Percentiles rank a stretch among this genome's conserved stretches.
Evolutionary conservation across 2,113 vertebrate species (phyloP).

Genomic region (Psittacula cyanocephala): DNA sequence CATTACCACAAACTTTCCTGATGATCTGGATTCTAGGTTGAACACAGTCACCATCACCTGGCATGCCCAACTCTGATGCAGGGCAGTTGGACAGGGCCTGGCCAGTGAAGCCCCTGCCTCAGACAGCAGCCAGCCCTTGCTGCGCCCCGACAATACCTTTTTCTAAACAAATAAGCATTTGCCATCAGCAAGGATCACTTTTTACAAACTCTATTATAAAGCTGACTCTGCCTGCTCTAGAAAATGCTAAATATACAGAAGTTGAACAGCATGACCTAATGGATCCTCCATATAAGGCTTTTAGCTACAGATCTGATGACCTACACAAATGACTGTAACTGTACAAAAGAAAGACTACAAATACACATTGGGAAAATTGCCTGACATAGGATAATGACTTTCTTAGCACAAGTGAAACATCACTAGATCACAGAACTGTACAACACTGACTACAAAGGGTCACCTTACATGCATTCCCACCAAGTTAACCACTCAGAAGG

Average conservation of each 20-base stretch:
- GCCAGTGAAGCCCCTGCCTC: background rate
- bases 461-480: background rate
- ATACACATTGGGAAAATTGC: background rate
- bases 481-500: background rate
- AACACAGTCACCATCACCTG: background rate
- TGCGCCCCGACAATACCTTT: background rate
- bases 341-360: background rate
- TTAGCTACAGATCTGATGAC: background rate
- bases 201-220: background rate
- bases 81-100: background rate
- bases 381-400: background rate
- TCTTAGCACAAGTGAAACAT: background rate
- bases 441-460: background rate
- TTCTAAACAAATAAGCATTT: background rate
- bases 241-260: background rate
- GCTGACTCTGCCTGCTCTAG: background rate
- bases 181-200: background rate
- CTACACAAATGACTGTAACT: background rate
- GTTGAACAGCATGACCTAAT: background rate
- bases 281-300: background rate
- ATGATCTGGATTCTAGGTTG: background rate
- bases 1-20: background rate
- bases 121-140: background rate
- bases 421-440: background rate
- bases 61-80: accelerated